Percentiles rank a stretch among this genome's conserved stretches.
Conservation (phyloP, 2,888 invertebrate genomes). For the Geophilus truncorum region DNA sequence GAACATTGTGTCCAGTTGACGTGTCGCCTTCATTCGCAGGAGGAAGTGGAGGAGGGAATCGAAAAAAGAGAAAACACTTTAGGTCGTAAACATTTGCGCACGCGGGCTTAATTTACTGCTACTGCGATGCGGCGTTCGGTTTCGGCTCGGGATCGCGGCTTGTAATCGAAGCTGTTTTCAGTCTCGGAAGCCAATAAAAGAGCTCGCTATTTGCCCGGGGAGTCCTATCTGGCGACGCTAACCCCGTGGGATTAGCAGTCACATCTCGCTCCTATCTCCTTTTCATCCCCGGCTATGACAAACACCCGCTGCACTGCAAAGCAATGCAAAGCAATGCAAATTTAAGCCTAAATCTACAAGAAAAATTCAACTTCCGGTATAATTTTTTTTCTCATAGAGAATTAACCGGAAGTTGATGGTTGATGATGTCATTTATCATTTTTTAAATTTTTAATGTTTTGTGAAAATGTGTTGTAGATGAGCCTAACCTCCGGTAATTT, state of each 20-base stretch:
- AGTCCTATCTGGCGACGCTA: neutral
- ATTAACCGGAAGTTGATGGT: neutral
- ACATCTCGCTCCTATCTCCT: neutral
- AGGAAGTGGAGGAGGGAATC: neutral
- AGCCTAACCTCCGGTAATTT: no score
- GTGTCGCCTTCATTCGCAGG: neutral
- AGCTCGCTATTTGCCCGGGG: conserved; percentile 7
- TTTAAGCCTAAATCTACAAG: neutral
- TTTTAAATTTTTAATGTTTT: no score
- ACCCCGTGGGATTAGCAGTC: conserved; percentile 15
- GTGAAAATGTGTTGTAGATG: no score
- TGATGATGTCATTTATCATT: neutral
- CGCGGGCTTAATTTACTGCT: neutral
- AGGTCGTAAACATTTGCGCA: neutral
- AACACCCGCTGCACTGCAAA: neutral
- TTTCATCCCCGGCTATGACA: neutral
- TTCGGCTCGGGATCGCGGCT: neutral
- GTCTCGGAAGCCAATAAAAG: neutral
- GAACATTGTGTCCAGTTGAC: conserved; percentile 7
- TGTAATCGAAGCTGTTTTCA: neutral
- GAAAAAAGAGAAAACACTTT: neutral
- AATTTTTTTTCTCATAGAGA: neutral
- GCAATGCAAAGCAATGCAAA: no score
- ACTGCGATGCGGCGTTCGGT: neutral
- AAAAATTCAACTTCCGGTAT: no score